These are phyloP conservation scores for Drosophila mojavensis DNA, from an alignment of 1,140 invertebrate genomes.

Conservation along the genomic window DNA sequence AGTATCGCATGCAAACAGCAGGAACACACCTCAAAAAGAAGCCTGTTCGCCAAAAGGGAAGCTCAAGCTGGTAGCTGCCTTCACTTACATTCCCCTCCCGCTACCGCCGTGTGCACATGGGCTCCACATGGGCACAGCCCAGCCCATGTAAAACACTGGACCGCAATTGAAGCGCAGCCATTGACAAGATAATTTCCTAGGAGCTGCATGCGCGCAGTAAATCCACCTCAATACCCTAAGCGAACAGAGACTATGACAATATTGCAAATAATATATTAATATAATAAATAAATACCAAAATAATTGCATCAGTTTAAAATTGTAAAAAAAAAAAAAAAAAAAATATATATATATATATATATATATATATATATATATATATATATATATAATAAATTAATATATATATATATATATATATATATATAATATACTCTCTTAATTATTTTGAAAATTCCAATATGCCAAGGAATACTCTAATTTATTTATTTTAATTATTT, in stretches of 20 bases:
- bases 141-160: constrained; percentile 51
- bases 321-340: too few species aligned
- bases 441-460: too few species aligned
- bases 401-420: too few species aligned
- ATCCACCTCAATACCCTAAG: constrained; percentile 57
- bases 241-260: background rate
- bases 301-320: too few species aligned
- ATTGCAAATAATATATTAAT: too few species aligned
- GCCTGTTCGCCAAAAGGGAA: constrained; percentile 34
- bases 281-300: too few species aligned
- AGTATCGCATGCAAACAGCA: constrained; percentile 46
- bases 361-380: too few species aligned
- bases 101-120: constrained; percentile 7
- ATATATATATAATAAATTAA: too few species aligned
- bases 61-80: constrained; percentile 34
- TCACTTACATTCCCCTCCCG: constrained; percentile 4
- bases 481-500: too few species aligned
- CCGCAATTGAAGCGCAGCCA: constrained; percentile 75
- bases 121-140: constrained; percentile 36
- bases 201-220: constrained; percentile 69
- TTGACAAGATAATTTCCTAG: constrained; percentile 78
- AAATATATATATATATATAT: too few species aligned
- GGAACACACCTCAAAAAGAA: constrained; percentile 72
- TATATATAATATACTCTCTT: too few species aligned
- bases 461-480: too few species aligned